A percentile compares a stretch with the other conserved stretches of the same genome.
Conservation (phyloP, 2,113 vertebrate genomes). For the Caloenas nicobarica region DNA sequence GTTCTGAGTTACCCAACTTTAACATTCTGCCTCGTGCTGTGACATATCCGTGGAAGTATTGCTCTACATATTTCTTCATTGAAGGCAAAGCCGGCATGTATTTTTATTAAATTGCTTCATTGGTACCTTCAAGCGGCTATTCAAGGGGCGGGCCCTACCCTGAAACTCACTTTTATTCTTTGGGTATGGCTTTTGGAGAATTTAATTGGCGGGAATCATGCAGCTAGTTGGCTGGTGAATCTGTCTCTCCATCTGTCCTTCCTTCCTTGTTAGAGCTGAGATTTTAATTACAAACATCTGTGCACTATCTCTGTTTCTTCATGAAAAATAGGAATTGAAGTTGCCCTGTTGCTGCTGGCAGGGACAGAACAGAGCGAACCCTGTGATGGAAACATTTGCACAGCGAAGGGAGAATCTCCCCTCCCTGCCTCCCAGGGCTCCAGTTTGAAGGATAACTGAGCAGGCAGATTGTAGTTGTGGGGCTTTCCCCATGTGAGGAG, state of each 20-base stretch:
- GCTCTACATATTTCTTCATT: neutral
- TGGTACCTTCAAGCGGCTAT: neutral
- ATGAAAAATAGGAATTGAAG: constrained; percentile 31
- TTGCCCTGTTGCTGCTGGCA: neutral
- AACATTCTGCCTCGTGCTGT: neutral
- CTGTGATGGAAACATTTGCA: neutral
- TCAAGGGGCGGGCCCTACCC: neutral
- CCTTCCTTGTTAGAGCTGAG: constrained; percentile 47
- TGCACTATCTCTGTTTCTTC: neutral
- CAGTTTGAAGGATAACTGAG: neutral
- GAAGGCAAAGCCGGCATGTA: neutral
- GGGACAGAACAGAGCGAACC: neutral
- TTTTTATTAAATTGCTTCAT: neutral
- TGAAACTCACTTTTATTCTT: neutral
- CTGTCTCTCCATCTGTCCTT: constrained; percentile 50
- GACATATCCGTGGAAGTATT: neutral
- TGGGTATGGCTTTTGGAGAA: neutral
- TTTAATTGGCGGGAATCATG: neutral
- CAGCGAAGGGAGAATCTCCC: neutral
- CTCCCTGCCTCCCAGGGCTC: neutral
- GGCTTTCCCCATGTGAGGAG: neutral
- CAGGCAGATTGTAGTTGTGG: neutral
- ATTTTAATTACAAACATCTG: constrained; percentile 63
- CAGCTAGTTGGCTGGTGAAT: constrained; percentile 39
- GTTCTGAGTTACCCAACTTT: neutral